A percentile compares a stretch with the other conserved stretches of the same genome.
These are phyloP conservation scores for Labia minor DNA, from an alignment of 2,888 invertebrate genomes.

Conservation along the genomic window DNA sequence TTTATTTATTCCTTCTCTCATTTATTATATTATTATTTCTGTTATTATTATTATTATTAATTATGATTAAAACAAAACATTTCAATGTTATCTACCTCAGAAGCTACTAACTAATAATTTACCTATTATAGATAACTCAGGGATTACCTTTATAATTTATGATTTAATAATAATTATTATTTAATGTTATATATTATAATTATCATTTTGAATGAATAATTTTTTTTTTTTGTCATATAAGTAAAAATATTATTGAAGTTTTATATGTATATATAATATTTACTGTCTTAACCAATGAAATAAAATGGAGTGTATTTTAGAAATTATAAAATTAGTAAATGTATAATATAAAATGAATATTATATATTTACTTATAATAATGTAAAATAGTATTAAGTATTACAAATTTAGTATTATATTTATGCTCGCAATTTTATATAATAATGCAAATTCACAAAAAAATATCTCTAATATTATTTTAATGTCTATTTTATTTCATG, in stretches of 20 bases:
- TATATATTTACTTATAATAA: neutral
- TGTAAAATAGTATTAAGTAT: neutral
- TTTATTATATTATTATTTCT: neutral
- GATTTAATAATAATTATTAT: neutral
- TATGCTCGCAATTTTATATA: neutral
- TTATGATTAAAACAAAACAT: neutral
- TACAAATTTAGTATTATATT: neutral
- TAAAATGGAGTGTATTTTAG: conserved; percentile 2
- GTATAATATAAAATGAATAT: no score
- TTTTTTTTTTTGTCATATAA: neutral
- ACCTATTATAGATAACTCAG: neutral
- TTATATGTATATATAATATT: neutral
- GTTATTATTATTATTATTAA: neutral
- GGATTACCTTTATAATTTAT: conserved; percentile 13
- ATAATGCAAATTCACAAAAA: neutral
- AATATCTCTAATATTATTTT: no score
- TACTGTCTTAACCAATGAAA: neutral
- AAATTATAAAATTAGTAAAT: neutral
- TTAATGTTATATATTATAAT: neutral
- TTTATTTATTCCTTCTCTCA: neutral
- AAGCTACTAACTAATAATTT: neutral
- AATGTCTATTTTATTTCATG: no score
- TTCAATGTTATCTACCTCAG: neutral
- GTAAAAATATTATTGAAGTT: neutral
- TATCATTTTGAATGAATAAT: neutral